Evolutionary conservation across 2,797 vertebrate species (phyloP).

Genomic region (Tinamus major): DNA sequence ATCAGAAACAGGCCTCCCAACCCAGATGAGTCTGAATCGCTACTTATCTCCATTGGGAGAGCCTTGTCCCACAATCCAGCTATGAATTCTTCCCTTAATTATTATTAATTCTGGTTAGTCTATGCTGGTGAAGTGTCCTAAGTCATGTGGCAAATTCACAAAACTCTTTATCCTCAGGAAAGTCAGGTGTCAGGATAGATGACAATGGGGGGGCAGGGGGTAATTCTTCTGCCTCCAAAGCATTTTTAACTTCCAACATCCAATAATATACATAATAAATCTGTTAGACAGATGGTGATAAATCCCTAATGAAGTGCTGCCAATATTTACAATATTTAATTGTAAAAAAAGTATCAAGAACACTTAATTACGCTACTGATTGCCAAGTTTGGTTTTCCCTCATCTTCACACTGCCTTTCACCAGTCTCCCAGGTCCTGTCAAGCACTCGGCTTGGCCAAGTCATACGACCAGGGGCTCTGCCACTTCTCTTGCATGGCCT

Average conservation of each 20-base stretch:
- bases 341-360: conserved; percentile 52
- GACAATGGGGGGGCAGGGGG: neutral
- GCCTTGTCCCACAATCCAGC: neutral
- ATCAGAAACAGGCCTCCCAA: neutral
- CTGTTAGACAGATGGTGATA: conserved; percentile 53
- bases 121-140: neutral
- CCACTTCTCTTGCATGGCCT: neutral
- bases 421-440: neutral
- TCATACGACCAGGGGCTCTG: fast-evolving
- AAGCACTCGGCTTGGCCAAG: neutral
- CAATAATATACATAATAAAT: conserved; percentile 20
- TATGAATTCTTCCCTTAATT: neutral
- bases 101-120: neutral
- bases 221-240: neutral
- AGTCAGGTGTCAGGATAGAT: conserved; percentile 18
- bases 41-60: neutral
- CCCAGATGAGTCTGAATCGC: neutral
- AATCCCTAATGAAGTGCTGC: conserved; percentile 46
- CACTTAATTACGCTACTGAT: conserved; percentile 36
- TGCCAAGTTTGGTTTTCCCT: neutral
- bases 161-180: neutral
- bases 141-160: neutral
- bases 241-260: conserved; percentile 32
- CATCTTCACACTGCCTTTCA: neutral
- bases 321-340: neutral